Conservation (phyloP, 1,140 invertebrate genomes). For the Drosophila tsacasi region DNA sequence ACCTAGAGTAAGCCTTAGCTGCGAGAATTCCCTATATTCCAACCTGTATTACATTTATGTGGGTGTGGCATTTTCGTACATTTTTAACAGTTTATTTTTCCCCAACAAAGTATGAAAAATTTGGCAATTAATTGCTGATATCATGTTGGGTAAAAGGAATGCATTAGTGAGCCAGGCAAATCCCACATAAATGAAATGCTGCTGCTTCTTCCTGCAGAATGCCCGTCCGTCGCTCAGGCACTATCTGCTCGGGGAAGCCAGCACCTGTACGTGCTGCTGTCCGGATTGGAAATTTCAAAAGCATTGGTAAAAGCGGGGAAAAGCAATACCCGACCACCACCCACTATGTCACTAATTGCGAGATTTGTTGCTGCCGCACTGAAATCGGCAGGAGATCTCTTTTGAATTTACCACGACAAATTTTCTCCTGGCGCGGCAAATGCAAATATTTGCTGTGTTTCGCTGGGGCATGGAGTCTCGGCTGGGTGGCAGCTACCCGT, state of each 20-base stretch:
- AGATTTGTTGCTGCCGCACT: slow-evolving; percentile 31
- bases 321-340: slow-evolving; percentile 25
- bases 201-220: neutral
- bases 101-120: neutral
- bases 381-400: slow-evolving; percentile 35
- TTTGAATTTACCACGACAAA: slow-evolving; percentile 41
- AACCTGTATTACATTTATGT: neutral
- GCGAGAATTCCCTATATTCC: neutral
- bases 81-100: neutral
- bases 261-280: slow-evolving; percentile 22
- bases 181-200: slow-evolving; percentile 6
- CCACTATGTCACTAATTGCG: slow-evolving; percentile 47
- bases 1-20: too few relatives aligned
- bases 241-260: neutral
- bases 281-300: slow-evolving; percentile 9
- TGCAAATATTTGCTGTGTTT: slow-evolving; percentile 73
- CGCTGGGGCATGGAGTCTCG: neutral
- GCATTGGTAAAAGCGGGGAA: slow-evolving; percentile 4
- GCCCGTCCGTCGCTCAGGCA: too few relatives aligned
- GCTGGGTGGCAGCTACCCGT: slow-evolving; percentile 31
- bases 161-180: neutral
- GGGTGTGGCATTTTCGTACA: neutral
- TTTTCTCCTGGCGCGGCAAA: slow-evolving; percentile 31
- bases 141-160: neutral
- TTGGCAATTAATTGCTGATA: slow-evolving; percentile 7